phyloP scores from a whole-genome alignment of 1,140 invertebrate genomes.

The Caenorhabditis brenneri region DNA sequence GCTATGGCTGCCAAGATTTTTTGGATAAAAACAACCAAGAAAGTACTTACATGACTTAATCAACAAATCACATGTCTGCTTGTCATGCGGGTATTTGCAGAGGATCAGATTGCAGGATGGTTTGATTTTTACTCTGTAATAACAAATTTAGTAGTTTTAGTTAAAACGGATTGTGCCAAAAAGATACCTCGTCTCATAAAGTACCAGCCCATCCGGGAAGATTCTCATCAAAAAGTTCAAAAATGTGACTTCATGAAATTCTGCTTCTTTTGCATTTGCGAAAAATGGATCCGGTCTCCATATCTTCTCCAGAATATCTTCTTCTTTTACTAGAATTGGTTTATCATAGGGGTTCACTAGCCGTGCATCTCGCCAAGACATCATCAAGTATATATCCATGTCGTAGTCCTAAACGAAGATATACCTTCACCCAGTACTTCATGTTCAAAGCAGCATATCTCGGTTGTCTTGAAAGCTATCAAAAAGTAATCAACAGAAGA shows the following conservation, averaged over 20 bases:
- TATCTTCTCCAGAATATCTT: slow-evolving; percentile 57
- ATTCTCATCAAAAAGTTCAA: slow-evolving; percentile 78
- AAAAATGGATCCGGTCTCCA: slow-evolving; percentile 77
- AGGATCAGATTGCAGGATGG: slow-evolving; percentile 70
- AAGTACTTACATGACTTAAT: slow-evolving; percentile 68
- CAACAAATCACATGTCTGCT: slow-evolving; percentile 69
- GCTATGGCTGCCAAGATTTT: neutral
- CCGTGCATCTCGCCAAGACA: slow-evolving; percentile 68
- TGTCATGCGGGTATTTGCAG: slow-evolving; percentile 71
- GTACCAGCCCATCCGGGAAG: slow-evolving; percentile 75
- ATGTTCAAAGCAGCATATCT: too few relatives aligned
- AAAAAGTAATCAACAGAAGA: too few relatives aligned
- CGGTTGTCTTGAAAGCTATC: too few relatives aligned
- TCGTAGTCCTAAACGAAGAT: slow-evolving; percentile 66
- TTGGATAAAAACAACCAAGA: neutral
- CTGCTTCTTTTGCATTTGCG: slow-evolving; percentile 77
- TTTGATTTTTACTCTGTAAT: slow-evolving; percentile 68
- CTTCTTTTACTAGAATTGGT: slow-evolving; percentile 70
- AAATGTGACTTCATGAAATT: slow-evolving; percentile 77
- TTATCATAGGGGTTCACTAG: slow-evolving; percentile 69
- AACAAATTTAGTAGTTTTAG: neutral
- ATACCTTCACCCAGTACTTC: too few relatives aligned
- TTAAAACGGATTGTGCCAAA: neutral
- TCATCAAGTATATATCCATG: slow-evolving; percentile 69
- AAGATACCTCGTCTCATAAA: slow-evolving; percentile 76